phyloP scores from a whole-genome alignment of 2,797 vertebrate species.

The Artibeus lituratus region DNA sequence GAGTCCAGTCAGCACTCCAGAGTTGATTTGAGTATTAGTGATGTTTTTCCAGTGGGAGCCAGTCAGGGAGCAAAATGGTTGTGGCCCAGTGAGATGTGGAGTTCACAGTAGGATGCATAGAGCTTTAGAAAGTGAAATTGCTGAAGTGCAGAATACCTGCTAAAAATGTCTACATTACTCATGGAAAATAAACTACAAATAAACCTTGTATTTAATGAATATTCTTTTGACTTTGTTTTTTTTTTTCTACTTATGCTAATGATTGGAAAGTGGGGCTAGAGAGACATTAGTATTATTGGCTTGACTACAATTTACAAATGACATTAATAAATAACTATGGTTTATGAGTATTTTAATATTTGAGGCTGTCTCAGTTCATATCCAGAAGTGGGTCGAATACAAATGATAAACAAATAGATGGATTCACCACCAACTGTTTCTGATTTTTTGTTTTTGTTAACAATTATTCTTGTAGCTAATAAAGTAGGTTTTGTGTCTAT shows the following conservation, averaged over 20 bases:
- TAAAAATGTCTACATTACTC: background rate
- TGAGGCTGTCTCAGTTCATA: background rate
- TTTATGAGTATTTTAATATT: background rate
- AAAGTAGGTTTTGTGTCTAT: background rate
- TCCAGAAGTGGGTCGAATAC: background rate
- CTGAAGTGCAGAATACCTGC: background rate
- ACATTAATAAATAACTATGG: background rate
- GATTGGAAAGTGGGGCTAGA: background rate
- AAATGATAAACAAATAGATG: background rate
- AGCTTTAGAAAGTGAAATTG: background rate
- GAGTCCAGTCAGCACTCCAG: background rate
- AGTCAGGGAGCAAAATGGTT: background rate
- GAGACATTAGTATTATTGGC: background rate
- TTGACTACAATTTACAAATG: background rate
- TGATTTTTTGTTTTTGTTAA: background rate
- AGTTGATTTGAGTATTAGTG: background rate
- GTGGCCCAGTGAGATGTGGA: background rate
- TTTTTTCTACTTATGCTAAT: background rate
- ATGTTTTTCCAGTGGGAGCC: background rate
- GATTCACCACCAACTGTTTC: background rate
- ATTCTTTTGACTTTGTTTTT: background rate
- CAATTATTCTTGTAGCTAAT: background rate
- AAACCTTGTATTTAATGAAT: background rate
- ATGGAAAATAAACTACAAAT: background rate
- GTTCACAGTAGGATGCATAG: background rate